phyloP scores from a whole-genome alignment of 2,888 invertebrate genomes.

The Spisula solida region DNA sequence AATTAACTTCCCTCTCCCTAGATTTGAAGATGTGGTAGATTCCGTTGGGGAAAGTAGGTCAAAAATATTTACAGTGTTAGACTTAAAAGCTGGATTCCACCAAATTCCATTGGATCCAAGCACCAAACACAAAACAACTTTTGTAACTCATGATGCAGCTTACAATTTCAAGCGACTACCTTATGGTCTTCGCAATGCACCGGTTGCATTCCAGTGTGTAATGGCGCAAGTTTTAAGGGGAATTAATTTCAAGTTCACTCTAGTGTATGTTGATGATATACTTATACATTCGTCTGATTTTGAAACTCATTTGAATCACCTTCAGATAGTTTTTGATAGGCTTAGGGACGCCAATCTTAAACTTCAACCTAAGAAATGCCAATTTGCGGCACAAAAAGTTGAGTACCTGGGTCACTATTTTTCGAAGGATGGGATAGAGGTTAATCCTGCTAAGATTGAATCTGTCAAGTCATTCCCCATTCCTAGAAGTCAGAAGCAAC shows the following conservation, averaged over 20 bases:
- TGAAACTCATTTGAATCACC: conserved; percentile 48
- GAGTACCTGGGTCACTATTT: conserved; percentile 59
- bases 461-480: conserved; percentile 54
- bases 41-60: conserved; percentile 50
- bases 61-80: no score
- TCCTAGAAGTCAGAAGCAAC: conserved; percentile 59
- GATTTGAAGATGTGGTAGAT: conserved; percentile 59
- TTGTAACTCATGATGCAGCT: conserved; percentile 10
- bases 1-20: conserved; percentile 55
- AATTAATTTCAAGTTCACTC: conserved; percentile 63
- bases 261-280: conserved; percentile 74
- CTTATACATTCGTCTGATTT: conserved; percentile 52
- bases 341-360: conserved; percentile 55
- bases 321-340: conserved; percentile 50
- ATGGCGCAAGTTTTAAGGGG: no score
- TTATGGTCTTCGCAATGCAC: conserved; percentile 50
- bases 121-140: conserved; percentile 52
- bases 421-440: conserved; percentile 67
- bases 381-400: conserved; percentile 43
- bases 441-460: conserved; percentile 61
- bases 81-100: conserved; percentile 48
- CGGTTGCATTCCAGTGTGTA: no score
- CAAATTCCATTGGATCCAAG: conserved; percentile 60
- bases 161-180: conserved; percentile 50
- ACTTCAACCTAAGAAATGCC: conserved; percentile 58